Evolutionary conservation across 2,888 invertebrate genomes (phyloP).

Genomic region (Agrenia bidenticulata): DNA sequence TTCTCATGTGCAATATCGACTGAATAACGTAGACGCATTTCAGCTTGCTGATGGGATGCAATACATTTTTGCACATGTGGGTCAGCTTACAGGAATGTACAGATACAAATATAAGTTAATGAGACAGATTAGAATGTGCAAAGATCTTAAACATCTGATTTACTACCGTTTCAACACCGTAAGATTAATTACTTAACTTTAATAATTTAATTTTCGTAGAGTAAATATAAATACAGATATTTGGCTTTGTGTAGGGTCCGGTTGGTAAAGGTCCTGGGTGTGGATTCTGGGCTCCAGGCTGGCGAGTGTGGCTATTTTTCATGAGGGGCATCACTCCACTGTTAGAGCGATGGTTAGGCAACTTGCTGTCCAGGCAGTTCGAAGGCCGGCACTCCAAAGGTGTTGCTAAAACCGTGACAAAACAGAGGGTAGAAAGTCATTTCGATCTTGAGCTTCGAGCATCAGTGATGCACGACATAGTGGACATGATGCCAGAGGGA

Average conservation of each 20-base stretch:
- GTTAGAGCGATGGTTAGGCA: slow-evolving; percentile 98
- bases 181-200: slow-evolving; percentile 53
- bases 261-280: slow-evolving; percentile 99
- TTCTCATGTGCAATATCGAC: slow-evolving; percentile 97
- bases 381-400: slow-evolving; percentile 99
- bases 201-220: slow-evolving; percentile 10
- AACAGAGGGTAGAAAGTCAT: slow-evolving; percentile 98
- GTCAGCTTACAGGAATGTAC: slow-evolving; percentile 99
- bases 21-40: slow-evolving; percentile 99
- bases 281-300: slow-evolving; percentile 98
- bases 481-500: slow-evolving; percentile 99
- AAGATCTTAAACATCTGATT: slow-evolving; percentile 97
- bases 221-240: slow-evolving; percentile 5
- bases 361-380: slow-evolving; percentile 95
- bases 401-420: slow-evolving; percentile 99
- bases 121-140: slow-evolving; percentile 99
- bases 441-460: slow-evolving; percentile 98
- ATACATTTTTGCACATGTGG: slow-evolving; percentile 99
- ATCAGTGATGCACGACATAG: slow-evolving; percentile 90
- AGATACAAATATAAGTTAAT: slow-evolving; percentile 97
- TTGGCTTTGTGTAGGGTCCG: slow-evolving; percentile 69
- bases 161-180: slow-evolving; percentile 99
- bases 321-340: slow-evolving; percentile 98
- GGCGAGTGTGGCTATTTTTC: slow-evolving; percentile 99
- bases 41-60: slow-evolving; percentile 97